Evolutionary conservation across 2,888 invertebrate genomes (phyloP).

Genomic region (Perizoma affinitatum): DNA sequence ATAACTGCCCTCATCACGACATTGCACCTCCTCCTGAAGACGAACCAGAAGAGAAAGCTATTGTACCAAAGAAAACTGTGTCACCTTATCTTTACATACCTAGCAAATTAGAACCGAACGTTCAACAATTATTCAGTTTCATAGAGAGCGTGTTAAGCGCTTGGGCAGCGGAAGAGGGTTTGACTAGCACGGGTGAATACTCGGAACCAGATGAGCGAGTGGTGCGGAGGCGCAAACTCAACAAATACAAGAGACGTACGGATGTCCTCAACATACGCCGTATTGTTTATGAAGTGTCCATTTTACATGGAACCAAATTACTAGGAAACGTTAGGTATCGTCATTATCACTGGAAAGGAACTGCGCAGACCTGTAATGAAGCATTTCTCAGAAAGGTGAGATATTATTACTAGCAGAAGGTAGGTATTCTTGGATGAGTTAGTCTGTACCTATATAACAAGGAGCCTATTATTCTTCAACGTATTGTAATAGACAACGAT

Average conservation of each 20-base stretch:
- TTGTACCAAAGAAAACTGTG: constrained; percentile 74
- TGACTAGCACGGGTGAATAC: constrained; percentile 89
- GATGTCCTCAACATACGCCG: constrained; percentile 88
- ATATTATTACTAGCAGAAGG: constrained; percentile 11
- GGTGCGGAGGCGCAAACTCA: constrained; percentile 83
- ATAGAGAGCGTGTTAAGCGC: constrained; percentile 91
- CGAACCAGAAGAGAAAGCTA: constrained; percentile 65
- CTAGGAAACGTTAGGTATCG: constrained; percentile 88
- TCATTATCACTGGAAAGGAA: constrained; percentile 93
- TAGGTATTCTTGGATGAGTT: not conserved
- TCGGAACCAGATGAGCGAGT: constrained; percentile 89
- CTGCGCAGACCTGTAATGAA: constrained; percentile 94
- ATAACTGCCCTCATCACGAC: constrained; percentile 76
- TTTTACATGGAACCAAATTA: constrained; percentile 86
- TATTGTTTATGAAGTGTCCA: constrained; percentile 88
- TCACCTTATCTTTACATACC: constrained; percentile 81
- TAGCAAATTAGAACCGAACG: constrained; percentile 88
- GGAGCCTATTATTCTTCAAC: constrained; percentile 27
- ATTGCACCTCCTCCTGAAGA: constrained; percentile 66
- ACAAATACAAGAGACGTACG: constrained; percentile 86
- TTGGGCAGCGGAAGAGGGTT: constrained; percentile 90
- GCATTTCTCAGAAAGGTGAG: constrained; percentile 94
- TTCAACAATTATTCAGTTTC: constrained; percentile 92
- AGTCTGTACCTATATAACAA: constrained; percentile 13
- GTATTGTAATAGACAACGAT: constrained; percentile 24